Base-by-base conservation (phyloP, 2,888 invertebrate genomes). In the Cryptocephalus moraei region DNA sequence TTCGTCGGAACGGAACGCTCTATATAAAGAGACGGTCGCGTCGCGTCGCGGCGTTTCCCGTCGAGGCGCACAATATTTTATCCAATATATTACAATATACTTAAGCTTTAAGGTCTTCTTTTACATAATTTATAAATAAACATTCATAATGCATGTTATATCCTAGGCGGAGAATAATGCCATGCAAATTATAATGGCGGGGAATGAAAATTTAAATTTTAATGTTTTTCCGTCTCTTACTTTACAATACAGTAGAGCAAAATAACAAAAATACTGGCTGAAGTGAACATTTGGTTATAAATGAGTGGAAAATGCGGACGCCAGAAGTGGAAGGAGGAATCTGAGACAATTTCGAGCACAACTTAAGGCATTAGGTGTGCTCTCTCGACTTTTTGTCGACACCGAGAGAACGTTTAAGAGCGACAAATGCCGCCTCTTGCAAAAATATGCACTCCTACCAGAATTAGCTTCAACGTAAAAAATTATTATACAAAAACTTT, bases 111-210 rank as follows among this genome's bases (percentile, higher is more conserved):
- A 62, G 62, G 63, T 63, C 64, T 61, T 63, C 61, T 64, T 70
- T 69, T 69, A 66, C 70, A 70, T 70, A 70, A 69, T 70, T 69
- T 68, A 68, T 69, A 69, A 70, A 69, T 69, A 70, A 69, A 69
- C 69, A 69, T 70, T 69, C 69, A 69, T 69, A 70, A 69, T 68
- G 68, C 65, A 67, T 64, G 65, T 66, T 66, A 64, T 66, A 66
- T 65, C 63, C 63, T 60, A 63, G 64, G 61, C 58, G 56, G 58
- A 51, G 61, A 59, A 61, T 64, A 65, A 65, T 64, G 64, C 57
- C 60, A 67, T 67, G 67, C 66, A 67, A 67, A 67, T 67, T 65
- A 62, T 63, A 61, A 62, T 60, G 62, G 61, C 59, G 59, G 60
- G 59, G 62, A 62, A 63, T 61, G 62, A 62, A 63, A 64, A 65